A percentile compares a stretch with the other conserved stretches of the same genome.
Conservation (phyloP, 2,113 vertebrate genomes). For the Sorex araneus region DNA sequence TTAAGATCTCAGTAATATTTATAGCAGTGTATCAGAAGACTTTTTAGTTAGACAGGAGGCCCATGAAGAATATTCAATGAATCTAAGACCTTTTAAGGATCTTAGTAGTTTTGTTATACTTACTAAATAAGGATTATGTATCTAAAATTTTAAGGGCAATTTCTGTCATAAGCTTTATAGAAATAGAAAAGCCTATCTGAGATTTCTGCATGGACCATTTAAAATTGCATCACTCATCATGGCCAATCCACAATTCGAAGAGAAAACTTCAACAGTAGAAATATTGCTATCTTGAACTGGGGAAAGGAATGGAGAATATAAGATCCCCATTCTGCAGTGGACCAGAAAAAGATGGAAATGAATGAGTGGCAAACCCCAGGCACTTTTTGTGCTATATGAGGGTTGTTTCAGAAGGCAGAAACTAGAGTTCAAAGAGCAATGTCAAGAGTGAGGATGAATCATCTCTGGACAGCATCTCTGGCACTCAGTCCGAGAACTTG, state of each 20-base stretch:
- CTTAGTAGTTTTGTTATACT: not conserved
- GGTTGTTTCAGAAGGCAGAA: not conserved
- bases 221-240: not conserved
- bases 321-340: not conserved
- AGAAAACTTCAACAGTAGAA: not conserved
- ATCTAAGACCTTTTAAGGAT: not conserved
- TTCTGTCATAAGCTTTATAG: not conserved
- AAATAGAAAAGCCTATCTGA: not conserved
- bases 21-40: not conserved
- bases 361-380: not conserved
- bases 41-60: not conserved
- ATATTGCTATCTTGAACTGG: not conserved
- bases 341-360: not conserved
- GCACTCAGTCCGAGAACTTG: not conserved
- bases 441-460: not conserved
- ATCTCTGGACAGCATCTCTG: not conserved
- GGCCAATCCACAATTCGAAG: not conserved
- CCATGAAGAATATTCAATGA: too few species aligned
- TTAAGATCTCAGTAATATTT: constrained; percentile 45
- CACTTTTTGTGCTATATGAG: not conserved
- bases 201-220: not conserved
- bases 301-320: not conserved
- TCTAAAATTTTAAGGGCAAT: not conserved
- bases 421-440: not conserved
- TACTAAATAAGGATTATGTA: not conserved